phyloP scores from a whole-genome alignment of 2,797 vertebrate species.

The Melanotaenia boesemani region DNA sequence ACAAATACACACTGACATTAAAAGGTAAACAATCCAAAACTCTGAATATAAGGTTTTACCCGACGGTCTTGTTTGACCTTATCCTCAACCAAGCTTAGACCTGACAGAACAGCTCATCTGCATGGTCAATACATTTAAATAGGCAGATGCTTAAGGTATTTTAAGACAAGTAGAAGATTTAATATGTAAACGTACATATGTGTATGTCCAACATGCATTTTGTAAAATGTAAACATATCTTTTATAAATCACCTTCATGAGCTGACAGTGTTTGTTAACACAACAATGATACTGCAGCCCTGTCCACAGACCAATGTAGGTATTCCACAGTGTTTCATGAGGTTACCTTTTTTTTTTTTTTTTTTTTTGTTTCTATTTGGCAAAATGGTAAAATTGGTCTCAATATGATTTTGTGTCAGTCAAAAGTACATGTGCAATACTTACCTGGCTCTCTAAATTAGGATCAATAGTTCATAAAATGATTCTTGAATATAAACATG shows the following conservation, averaged over 20 bases:
- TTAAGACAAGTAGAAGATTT: slow-evolving; percentile 13
- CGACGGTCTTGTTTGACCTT: slow-evolving; percentile 34
- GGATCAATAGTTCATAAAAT: not conserved
- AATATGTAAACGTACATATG: not conserved
- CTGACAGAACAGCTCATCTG: slow-evolving; percentile 41
- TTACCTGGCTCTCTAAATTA: not conserved
- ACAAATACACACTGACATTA: slow-evolving; percentile 5
- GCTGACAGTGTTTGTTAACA: slow-evolving; percentile 29
- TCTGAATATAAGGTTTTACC: not conserved
- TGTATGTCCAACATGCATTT: slow-evolving; percentile 19
- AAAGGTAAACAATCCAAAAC: slow-evolving; percentile 10
- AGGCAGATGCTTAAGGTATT: slow-evolving; percentile 51
- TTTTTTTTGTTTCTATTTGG: slow-evolving; percentile 21
- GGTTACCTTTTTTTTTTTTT: slow-evolving; percentile 10
- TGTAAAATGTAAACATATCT: slow-evolving; percentile 18
- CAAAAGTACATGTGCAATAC: not conserved
- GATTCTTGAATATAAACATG: too few species aligned
- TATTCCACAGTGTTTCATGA: too few species aligned
- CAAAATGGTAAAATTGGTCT: not conserved
- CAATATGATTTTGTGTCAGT: slow-evolving; percentile 10
- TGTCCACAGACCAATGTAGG: too few species aligned
- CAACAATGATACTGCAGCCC: not conserved
- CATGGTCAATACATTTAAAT: slow-evolving; percentile 39
- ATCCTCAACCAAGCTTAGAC: slow-evolving; percentile 25
- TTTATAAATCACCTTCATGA: slow-evolving; percentile 13